A percentile compares a stretch with the other conserved stretches of the same genome.
Evolutionary conservation across 2,888 invertebrate genomes (phyloP).

Genomic region (Steinernema carpocapsae): DNA sequence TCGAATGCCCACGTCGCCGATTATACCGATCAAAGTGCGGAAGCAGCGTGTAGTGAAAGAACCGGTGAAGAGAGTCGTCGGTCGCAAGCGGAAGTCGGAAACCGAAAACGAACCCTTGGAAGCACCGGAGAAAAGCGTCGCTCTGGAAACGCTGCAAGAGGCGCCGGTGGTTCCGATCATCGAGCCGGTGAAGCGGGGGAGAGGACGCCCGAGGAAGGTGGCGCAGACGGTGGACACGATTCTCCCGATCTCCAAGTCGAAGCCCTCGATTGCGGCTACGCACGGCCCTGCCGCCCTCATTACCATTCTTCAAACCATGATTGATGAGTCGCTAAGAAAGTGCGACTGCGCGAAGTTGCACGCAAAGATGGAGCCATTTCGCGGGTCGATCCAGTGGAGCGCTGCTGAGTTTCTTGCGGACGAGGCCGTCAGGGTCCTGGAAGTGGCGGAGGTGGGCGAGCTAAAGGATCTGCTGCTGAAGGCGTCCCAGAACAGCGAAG

Average conservation of each 20-base stretch:
- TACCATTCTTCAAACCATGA: background rate
- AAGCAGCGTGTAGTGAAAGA: constrained; percentile 19
- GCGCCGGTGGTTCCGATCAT: background rate
- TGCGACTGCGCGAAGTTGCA: constrained; percentile 11
- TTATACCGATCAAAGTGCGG: background rate
- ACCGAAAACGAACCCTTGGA: background rate
- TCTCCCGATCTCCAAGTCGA: background rate
- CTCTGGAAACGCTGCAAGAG: background rate
- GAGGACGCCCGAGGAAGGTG: constrained; percentile 5
- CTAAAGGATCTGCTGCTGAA: constrained; percentile 5
- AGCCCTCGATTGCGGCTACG: background rate
- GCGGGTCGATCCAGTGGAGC: background rate
- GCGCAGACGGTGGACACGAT: background rate
- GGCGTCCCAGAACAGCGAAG: background rate
- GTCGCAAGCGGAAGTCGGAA: background rate
- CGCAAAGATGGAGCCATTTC: constrained; percentile 6
- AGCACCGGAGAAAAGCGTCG: background rate
- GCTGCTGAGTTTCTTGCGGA: background rate
- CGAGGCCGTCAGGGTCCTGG: background rate
- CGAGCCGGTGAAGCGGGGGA: background rate
- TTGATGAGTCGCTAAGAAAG: background rate
- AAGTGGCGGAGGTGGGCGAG: background rate
- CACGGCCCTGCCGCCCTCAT: background rate
- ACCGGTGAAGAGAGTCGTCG: background rate
- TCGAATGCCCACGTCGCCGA: too few relatives aligned